Conservation (phyloP, 2,113 vertebrate species). For the Neomonachus schauinslandi region DNA sequence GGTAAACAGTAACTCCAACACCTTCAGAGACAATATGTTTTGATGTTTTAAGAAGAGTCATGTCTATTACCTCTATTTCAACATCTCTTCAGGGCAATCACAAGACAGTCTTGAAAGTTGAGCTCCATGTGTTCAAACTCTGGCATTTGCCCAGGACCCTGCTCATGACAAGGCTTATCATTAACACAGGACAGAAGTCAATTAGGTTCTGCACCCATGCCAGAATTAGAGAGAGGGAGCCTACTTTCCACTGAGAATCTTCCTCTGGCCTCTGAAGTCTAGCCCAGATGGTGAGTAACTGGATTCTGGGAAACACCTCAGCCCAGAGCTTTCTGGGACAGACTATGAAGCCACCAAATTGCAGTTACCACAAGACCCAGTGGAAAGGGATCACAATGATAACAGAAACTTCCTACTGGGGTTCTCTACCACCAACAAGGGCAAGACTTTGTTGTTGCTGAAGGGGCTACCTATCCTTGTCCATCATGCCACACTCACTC, state of each 20-base stretch:
- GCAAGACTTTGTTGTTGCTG: background rate
- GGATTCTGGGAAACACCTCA: slow-evolving; percentile 86
- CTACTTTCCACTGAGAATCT: slow-evolving; percentile 88
- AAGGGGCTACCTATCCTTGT: background rate
- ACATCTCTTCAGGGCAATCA: slow-evolving; percentile 85
- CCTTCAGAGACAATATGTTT: slow-evolving; percentile 85
- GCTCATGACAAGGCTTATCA: slow-evolving; percentile 56
- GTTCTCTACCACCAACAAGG: background rate
- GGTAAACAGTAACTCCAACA: slow-evolving; percentile 79
- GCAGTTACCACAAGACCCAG: background rate
- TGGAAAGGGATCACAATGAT: background rate
- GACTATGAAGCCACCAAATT: slow-evolving; percentile 63
- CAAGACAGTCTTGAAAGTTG: slow-evolving; percentile 88
- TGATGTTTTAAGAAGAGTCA: slow-evolving; percentile 88
- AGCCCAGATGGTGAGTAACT: slow-evolving; percentile 89
- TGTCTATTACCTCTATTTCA: slow-evolving; percentile 87
- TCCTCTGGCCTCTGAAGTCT: slow-evolving; percentile 87
- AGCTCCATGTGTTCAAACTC: slow-evolving; percentile 89
- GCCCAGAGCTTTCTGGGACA: slow-evolving; percentile 88
- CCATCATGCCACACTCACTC: background rate
- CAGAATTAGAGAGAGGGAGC: slow-evolving; percentile 74
- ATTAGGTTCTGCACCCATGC: slow-evolving; percentile 65
- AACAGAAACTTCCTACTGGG: background rate
- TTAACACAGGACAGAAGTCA: slow-evolving; percentile 85
- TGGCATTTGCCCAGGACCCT: slow-evolving; percentile 73